Conservation (phyloP, 2,113 vertebrate species). For the Apaloderma vittatum region DNA sequence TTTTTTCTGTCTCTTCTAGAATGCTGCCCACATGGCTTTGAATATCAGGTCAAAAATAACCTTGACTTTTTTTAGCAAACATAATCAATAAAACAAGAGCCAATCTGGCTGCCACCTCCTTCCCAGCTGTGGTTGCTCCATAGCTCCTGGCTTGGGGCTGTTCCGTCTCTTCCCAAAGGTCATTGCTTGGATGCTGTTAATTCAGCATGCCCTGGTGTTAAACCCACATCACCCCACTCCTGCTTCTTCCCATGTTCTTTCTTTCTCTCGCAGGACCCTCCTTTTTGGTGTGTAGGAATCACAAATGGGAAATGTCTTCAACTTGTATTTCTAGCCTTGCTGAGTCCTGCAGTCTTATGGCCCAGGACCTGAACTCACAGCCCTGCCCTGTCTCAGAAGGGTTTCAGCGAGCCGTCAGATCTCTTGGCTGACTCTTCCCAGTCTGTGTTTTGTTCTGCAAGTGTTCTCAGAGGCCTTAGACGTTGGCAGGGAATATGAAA, state of each 20-base stretch:
- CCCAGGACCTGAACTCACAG: not conserved
- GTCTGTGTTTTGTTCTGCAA: slow-evolving; percentile 21
- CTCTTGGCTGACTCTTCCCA: not conserved
- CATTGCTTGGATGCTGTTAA: not conserved
- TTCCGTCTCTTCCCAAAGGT: not conserved
- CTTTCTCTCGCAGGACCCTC: not conserved
- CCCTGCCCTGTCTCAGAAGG: not conserved
- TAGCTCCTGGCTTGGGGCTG: not conserved
- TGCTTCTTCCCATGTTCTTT: not conserved
- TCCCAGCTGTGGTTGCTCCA: slow-evolving; percentile 51
- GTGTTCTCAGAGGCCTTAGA: not conserved
- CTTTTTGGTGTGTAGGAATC: not conserved
- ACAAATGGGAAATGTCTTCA: not conserved
- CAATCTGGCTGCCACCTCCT: not conserved
- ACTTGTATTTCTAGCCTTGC: not conserved
- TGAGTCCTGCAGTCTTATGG: not conserved
- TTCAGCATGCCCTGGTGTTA: not conserved
- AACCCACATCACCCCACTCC: not conserved
- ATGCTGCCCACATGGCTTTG: slow-evolving; percentile 12
- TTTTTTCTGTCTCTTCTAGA: slow-evolving; percentile 5
- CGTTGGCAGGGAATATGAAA: not conserved
- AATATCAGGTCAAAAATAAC: slow-evolving; percentile 60
- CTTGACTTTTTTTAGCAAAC: slow-evolving; percentile 52
- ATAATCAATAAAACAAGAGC: slow-evolving; percentile 59
- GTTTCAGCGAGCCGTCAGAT: not conserved